Evolutionary conservation across 2,797 vertebrate species (phyloP), one percentile per base, ranked within the genome.

Genomic region (Petrocephalus schoutedeni): DNA sequence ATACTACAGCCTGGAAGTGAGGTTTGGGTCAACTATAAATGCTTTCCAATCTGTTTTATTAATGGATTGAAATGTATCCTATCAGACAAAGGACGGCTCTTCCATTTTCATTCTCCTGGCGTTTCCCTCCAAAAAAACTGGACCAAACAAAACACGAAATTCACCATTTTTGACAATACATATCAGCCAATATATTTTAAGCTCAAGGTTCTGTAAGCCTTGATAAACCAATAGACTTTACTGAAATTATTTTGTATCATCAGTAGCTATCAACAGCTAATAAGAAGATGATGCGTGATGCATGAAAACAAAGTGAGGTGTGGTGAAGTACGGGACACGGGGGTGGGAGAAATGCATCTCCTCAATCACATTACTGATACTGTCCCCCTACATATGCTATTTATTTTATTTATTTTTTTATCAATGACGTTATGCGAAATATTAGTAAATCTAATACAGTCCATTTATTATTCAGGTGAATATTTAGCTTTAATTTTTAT

Each of bases 101-200:
- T 89, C 87, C 92, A 91, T 94, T 95, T 94, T 94, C 91, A 92
- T 94, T 94, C 90, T 86, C 83, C 90, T 77, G 89, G 87, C 88
- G 74, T 90, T 23, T n/a, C 83, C 90, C 49, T 61, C 77, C 8
- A 67, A 87, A 86, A 89, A 88, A 10, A 1, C 8, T 28, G 9
- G n/a, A 54, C n/a, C 80, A 83, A 51, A 21, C 80, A 45, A 83
- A 83, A 83, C 80, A 83, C n/a, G 23, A 51, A 10, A 83, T 83
- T 83, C 3, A 77, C 36, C 5, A 45, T 77, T 19, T 77, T 77
- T 77, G 36, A 45, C 64, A 32, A 32, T 23, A 45, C 19, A 77
- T 32, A 23, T 77, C 32, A 77, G 71, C 71, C 71, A 45, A 19
- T 45, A n/a, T 12, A 45, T 45, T 7, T 7, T 74, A 23, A 74